Evolutionary conservation across 2,888 invertebrate genomes (phyloP).

Genomic region (Biston stratarius): DNA sequence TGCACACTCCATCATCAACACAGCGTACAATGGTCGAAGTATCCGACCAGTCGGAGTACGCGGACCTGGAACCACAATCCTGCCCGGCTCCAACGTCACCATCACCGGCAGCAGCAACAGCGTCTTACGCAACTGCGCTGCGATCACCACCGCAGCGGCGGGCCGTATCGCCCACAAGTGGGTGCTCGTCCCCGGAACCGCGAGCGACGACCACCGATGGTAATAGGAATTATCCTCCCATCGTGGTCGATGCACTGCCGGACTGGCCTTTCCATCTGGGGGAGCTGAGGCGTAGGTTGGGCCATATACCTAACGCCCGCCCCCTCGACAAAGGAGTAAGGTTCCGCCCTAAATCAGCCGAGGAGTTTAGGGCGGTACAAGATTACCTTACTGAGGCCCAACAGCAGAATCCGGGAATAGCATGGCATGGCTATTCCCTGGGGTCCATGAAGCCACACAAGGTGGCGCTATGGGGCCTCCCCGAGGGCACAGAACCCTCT

Average conservation of each 20-base stretch:
- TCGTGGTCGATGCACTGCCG: background rate
- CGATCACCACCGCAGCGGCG: background rate
- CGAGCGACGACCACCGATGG: too few species aligned
- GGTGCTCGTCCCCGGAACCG: background rate
- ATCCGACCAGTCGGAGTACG: too few species aligned
- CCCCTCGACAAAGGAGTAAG: background rate
- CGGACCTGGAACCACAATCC: too few species aligned
- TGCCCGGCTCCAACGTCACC: too few species aligned
- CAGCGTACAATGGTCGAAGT: too few species aligned
- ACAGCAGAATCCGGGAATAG: too few species aligned
- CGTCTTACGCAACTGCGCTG: background rate
- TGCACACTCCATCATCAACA: too few species aligned
- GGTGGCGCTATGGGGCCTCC: background rate
- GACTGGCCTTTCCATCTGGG: background rate
- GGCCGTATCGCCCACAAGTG: background rate
- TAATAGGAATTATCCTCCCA: background rate
- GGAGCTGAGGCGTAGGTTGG: background rate
- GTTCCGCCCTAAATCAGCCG: too few species aligned
- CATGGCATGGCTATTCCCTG: background rate
- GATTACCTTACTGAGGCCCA: background rate
- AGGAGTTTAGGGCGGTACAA: background rate
- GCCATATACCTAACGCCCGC: background rate
- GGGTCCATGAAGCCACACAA: background rate
- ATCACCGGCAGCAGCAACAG: background rate
- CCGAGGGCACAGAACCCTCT: slow-evolving; percentile 61